Evolutionary conservation across 2,797 vertebrate species (phyloP).

Genomic region (Yasuhikotakia modesta): DNA sequence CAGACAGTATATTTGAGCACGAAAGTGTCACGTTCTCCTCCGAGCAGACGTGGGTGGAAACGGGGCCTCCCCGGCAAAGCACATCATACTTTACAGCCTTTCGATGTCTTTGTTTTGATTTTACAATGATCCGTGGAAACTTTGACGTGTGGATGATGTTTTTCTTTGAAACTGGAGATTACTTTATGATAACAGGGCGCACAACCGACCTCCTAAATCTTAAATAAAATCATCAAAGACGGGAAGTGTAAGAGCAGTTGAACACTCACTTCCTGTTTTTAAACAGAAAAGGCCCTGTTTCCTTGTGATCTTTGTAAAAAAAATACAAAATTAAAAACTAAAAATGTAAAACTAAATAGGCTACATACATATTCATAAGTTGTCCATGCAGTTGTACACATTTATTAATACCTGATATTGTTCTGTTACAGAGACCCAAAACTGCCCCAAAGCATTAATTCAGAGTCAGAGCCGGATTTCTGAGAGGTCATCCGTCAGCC

Average conservation of each 20-base stretch:
- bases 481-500: slow-evolving; percentile 1
- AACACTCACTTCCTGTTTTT: slow-evolving; percentile 18
- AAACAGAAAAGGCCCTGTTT: not conserved
- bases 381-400: too few species aligned
- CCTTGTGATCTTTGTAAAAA: not conserved
- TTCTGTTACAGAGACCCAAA: slow-evolving; percentile 47
- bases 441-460: slow-evolving; percentile 29
- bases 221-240: too few species aligned
- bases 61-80: slow-evolving; percentile 43
- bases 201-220: not conserved
- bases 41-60: slow-evolving; percentile 44
- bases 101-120: slow-evolving; percentile 36
- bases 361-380: not conserved
- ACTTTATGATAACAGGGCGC: slow-evolving; percentile 28
- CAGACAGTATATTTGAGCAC: not conserved
- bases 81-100: too few species aligned
- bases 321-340: too few species aligned
- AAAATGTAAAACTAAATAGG: not conserved
- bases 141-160: slow-evolving; percentile 49
- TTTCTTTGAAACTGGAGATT: slow-evolving; percentile 47
- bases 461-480: slow-evolving; percentile 37
- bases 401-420: slow-evolving; percentile 3
- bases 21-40: not conserved
- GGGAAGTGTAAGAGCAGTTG: not conserved
- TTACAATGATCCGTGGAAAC: slow-evolving; percentile 39